These are phyloP conservation scores for Dryobates pubescens DNA, from an alignment of 2,797 vertebrate species.

Conservation along the genomic window DNA sequence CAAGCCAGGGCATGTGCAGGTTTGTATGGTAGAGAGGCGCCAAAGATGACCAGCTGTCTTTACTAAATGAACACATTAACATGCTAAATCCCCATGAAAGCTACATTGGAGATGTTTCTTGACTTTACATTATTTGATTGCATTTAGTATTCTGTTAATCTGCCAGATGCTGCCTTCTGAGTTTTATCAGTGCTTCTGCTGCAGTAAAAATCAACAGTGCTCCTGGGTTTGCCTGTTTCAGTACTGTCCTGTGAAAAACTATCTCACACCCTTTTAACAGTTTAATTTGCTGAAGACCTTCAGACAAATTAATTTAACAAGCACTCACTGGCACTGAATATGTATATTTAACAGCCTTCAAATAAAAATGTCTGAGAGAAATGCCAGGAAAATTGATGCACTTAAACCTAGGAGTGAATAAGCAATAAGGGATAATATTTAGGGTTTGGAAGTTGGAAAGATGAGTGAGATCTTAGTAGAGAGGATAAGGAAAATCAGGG, in stretches of 20 bases:
- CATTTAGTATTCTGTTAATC: conserved; percentile 10
- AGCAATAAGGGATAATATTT: background rate
- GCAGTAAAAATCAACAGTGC: conserved; percentile 36
- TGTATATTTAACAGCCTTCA: background rate
- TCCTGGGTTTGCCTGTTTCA: background rate
- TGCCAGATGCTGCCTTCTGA: background rate
- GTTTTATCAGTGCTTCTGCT: background rate
- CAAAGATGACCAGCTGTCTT: conserved; percentile 5
- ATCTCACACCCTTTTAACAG: background rate
- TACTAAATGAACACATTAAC: background rate
- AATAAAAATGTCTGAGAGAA: background rate
- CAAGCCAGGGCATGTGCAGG: background rate
- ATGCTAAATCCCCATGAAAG: background rate
- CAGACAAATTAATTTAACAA: conserved; percentile 44
- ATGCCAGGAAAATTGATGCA: background rate
- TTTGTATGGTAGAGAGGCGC: background rate
- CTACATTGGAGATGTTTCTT: background rate
- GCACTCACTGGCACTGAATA: background rate
- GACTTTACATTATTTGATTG: background rate
- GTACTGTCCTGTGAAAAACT: conserved; percentile 1
- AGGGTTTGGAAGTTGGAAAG: background rate
- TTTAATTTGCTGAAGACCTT: conserved; percentile 51
- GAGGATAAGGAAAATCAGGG: background rate
- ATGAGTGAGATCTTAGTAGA: background rate
- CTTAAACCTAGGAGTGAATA: background rate